Conservation (phyloP, 2,113 vertebrate species). For the Delphinapterus leucas region DNA sequence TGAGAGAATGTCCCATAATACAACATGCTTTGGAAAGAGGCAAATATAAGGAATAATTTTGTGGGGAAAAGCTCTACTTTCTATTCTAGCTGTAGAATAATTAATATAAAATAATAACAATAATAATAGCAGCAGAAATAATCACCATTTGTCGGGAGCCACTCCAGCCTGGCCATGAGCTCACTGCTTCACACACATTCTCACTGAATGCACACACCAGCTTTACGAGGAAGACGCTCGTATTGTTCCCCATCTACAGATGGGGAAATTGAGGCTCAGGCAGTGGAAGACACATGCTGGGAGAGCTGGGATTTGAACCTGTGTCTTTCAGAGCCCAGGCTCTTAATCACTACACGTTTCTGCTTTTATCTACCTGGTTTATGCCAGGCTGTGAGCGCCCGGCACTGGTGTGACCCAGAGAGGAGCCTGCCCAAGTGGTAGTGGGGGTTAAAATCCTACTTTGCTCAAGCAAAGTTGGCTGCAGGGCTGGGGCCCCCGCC, state of each 20-base stretch:
- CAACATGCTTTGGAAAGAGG: not conserved
- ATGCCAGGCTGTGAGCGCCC: not conserved
- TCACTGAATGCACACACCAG: not conserved
- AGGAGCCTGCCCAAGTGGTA: not conserved
- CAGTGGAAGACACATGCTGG: no score
- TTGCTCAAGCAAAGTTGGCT: not conserved
- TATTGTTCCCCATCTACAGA: not conserved
- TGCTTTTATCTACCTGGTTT: not conserved
- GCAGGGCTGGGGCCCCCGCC: not conserved
- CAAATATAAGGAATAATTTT: not conserved
- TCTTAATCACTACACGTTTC: not conserved
- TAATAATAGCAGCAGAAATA: not conserved
- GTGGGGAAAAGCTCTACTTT: not conserved
- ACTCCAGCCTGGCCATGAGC: not conserved
- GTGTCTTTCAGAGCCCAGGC: not conserved
- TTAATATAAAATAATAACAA: not conserved
- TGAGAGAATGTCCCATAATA: not conserved
- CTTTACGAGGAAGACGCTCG: not conserved
- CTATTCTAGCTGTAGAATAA: not conserved
- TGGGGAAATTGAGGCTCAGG: not conserved
- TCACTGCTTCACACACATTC: not conserved
- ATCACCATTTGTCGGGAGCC: no score
- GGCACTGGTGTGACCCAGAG: not conserved
- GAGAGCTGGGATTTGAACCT: not conserved
- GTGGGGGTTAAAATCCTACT: accelerated